Percentiles rank a stretch among this genome's conserved stretches.
Conservation (phyloP, 2,888 invertebrate genomes). For the Drosophila koepferae region DNA sequence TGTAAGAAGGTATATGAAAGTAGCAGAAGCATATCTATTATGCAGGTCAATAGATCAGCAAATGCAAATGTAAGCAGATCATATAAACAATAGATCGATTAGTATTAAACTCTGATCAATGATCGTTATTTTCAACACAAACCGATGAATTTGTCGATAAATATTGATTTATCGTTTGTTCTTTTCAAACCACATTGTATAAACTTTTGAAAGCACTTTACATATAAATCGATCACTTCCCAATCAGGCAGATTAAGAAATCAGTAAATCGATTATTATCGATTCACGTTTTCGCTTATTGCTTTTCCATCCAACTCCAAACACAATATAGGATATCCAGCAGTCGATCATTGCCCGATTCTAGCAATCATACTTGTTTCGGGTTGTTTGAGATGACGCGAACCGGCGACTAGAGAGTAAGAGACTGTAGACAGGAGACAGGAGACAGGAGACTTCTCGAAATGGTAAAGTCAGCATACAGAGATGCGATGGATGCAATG, state of each 20-base stretch:
- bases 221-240: background rate
- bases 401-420: conserved; percentile 25
- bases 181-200: background rate
- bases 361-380: conserved; percentile 21
- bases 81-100: background rate
- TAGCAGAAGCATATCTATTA: background rate
- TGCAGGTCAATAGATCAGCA: background rate
- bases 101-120: too few species aligned
- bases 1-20: conserved; percentile 7
- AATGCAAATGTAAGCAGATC: background rate
- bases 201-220: background rate
- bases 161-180: background rate
- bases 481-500: background rate
- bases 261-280: background rate
- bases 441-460: conserved; percentile 20
- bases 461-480: conserved; percentile 7
- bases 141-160: background rate
- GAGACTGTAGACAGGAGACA: conserved; percentile 16
- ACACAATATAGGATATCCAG: background rate
- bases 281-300: background rate
- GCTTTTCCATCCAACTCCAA: background rate
- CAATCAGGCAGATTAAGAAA: background rate
- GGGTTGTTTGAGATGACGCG: conserved; percentile 43
- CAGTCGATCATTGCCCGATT: background rate
- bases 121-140: background rate